Conservation (phyloP, 2,113 vertebrate genomes). For the Dasyornis broadbenti region DNA sequence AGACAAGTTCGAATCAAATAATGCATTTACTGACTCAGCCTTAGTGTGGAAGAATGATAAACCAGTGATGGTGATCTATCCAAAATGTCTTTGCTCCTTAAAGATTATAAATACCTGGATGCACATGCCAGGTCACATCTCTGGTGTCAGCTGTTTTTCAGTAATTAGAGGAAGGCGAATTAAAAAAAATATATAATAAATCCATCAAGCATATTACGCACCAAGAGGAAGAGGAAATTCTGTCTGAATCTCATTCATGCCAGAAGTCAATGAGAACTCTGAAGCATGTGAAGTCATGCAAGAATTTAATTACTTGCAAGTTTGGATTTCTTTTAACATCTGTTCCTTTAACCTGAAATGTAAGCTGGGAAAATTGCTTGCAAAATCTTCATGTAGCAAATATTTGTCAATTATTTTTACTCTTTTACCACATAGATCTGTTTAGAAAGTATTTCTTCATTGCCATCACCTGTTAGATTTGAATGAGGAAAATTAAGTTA, state of each 20-base stretch:
- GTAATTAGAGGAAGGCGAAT: not conserved
- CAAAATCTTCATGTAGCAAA: not conserved
- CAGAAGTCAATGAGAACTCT: not conserved
- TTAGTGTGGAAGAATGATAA: not conserved
- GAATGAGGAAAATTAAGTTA: not conserved
- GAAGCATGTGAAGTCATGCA: not conserved
- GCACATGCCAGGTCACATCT: not conserved
- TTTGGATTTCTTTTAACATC: not conserved
- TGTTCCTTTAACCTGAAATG: not conserved
- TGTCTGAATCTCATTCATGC: not conserved
- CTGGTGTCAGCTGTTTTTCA: not conserved
- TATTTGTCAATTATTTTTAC: not conserved
- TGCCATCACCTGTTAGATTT: not conserved
- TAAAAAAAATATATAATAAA: not conserved
- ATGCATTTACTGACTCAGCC: not conserved
- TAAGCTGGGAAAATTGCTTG: not conserved
- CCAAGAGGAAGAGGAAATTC: not conserved
- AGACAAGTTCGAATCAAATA: not conserved
- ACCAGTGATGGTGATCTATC: not conserved
- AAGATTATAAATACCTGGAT: not conserved
- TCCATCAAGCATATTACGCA: not conserved
- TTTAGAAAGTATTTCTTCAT: not conserved
- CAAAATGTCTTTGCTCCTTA: not conserved
- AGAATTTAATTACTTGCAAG: not conserved
- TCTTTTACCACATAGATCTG: not conserved